Evolutionary conservation across 2,113 vertebrate species (phyloP).

Genomic region (Clarias gariepinus): DNA sequence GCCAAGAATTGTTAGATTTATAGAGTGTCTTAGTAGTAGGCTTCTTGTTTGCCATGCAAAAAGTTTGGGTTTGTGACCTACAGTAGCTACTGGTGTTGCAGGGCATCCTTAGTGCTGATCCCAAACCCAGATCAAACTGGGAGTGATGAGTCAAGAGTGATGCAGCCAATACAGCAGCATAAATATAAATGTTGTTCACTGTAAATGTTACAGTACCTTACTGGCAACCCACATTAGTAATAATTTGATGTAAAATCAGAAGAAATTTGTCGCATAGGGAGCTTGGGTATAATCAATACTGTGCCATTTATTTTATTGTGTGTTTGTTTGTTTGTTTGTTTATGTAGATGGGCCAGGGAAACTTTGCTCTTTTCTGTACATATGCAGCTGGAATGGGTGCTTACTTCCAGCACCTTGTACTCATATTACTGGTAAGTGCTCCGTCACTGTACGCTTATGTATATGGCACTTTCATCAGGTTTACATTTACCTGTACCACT

Average conservation of each 20-base stretch:
- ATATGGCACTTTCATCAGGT: not conserved
- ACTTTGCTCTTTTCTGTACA: slow-evolving; percentile 69
- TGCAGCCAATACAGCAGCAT: no score
- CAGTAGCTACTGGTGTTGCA: no score
- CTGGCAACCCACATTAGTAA: not conserved
- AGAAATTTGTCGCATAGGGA: no score
- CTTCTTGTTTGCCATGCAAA: no score
- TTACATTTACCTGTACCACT: not conserved
- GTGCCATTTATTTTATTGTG: not conserved
- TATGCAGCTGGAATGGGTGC: slow-evolving; percentile 53
- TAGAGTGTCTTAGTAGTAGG: no score
- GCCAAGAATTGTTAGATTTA: no score
- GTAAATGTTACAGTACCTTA: not conserved
- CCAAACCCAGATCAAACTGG: no score
- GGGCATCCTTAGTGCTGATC: no score
- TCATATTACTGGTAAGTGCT: slow-evolving; percentile 66
- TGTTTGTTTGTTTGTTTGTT: not conserved
- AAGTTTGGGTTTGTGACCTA: no score
- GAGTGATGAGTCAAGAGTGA: no score
- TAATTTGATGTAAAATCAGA: not conserved
- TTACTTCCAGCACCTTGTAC: slow-evolving; percentile 67
- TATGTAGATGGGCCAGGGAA: slow-evolving; percentile 64
- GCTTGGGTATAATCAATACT: no score
- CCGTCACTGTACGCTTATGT: not conserved
- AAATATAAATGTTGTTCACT: not conserved